Evolutionary conservation across 1,140 invertebrate species (phyloP).

Genomic region (Diploscapter pachys): DNA sequence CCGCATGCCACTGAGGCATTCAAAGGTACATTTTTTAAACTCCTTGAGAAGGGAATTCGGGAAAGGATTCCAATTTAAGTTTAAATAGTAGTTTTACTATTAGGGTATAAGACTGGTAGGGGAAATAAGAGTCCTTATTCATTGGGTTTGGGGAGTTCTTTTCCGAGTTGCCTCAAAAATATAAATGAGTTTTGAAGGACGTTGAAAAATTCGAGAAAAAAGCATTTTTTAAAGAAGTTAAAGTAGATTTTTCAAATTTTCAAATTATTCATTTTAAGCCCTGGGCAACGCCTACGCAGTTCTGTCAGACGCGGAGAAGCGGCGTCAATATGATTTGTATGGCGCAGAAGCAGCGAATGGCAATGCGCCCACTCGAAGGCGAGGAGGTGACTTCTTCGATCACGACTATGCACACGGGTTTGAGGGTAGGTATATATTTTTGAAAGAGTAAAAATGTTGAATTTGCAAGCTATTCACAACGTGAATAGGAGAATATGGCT

Average conservation of each 20-base stretch:
- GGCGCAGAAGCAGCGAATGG: slow-evolving; percentile 65
- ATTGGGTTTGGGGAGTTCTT: no score
- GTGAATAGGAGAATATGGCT: no score
- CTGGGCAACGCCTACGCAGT: slow-evolving; percentile 92
- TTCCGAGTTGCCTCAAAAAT: no score
- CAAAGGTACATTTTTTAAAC: slow-evolving; percentile 70
- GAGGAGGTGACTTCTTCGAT: slow-evolving; percentile 60
- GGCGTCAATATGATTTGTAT: slow-evolving; percentile 88
- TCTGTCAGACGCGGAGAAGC: slow-evolving; percentile 84
- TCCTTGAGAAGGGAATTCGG: neutral
- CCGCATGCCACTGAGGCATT: slow-evolving; percentile 95
- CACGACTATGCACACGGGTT: slow-evolving; percentile 74
- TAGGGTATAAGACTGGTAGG: no score
- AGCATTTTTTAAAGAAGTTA: no score
- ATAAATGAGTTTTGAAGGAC: no score
- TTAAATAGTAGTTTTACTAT: no score
- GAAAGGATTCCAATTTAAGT: no score
- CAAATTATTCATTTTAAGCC: slow-evolving; percentile 57
- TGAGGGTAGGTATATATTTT: slow-evolving; percentile 66
- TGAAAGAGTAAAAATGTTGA: neutral
- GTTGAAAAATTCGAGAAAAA: no score
- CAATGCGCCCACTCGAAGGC: slow-evolving; percentile 35
- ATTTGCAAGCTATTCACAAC: no score
- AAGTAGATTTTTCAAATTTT: no score
- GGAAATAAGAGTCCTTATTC: no score